Evolutionary conservation across 2,113 vertebrate species (phyloP), one percentile per base, ranked within the genome.

Genomic region (Engraulis encrasicolus): DNA sequence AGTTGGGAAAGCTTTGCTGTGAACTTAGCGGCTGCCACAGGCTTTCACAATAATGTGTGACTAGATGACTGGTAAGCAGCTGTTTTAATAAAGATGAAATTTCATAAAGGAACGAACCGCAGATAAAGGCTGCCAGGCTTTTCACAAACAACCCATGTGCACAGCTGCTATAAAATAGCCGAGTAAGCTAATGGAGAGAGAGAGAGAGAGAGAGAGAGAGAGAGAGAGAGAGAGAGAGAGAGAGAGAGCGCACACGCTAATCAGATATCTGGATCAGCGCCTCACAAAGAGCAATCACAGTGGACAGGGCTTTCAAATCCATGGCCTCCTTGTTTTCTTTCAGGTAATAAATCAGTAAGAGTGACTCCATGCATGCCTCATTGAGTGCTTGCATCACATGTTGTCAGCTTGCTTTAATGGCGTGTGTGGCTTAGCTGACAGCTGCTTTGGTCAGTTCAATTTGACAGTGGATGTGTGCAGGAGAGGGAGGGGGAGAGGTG

Each of bases 191-290:
- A 27, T 74, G 31, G 66, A 74, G 15, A 74, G 66, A 74, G n/a
- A n/a, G 66, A 74, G 15, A 74, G 66, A 74, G 66, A 74, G 15
- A 74, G 66, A 74, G 66, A 74, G 15, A 74, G 66, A 74, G 66
- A 74, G 15, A 74, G 66, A 74, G 66, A 74, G 15, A 74, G 66
- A 74, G 66, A 74, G 15, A 74, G 66, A 74, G 66, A 74, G 15
- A 74, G 66, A 74, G n/a, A n/a, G n/a, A n/a, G n/a, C n/a, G 27
- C 31, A 14, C 61, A 71, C 12, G 66, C 15, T 31, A 15, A 71
- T 71, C 61, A 71, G 61, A 71, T 15, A 34, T 71, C 14, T 27
- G 27, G 1, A 71, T 7, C 27, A 74, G 27, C 58, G 15, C 14
- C 31, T 11, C 12, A 74, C 27, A 34, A 74, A 6, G 2, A 3